phyloP scores from a whole-genome alignment of 2,797 vertebrate genomes.

The Chrysocyon brachyurus region DNA sequence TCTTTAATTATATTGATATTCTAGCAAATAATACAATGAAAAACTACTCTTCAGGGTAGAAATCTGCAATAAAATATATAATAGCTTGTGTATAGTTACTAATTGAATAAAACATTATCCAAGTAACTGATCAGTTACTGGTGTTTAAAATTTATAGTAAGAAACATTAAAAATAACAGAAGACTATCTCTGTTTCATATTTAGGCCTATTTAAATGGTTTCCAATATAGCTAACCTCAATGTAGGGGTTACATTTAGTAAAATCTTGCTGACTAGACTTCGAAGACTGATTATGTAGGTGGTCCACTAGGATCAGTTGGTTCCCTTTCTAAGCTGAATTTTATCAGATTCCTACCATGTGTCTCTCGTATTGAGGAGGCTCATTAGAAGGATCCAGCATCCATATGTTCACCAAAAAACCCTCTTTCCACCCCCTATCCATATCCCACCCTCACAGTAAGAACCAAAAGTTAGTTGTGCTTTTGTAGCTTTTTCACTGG shows the following conservation, averaged over 20 bases:
- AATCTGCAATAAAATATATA: slow-evolving; percentile 39
- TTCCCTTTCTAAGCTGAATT: background rate
- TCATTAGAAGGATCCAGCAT: background rate
- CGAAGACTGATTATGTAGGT: background rate
- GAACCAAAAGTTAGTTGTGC: background rate
- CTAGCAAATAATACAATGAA: slow-evolving; percentile 43
- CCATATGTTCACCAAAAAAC: background rate
- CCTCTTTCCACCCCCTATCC: background rate
- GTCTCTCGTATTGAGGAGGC: background rate
- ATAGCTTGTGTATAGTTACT: background rate
- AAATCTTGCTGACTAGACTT: background rate
- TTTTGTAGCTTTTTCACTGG: slow-evolving; percentile 87
- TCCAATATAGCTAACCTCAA: background rate
- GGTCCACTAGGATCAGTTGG: background rate
- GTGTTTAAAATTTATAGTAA: slow-evolving; percentile 67
- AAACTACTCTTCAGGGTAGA: background rate
- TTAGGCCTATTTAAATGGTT: slow-evolving; percentile 22
- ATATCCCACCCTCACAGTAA: background rate
- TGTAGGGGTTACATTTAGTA: background rate
- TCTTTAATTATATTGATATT: background rate
- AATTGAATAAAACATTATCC: slow-evolving; percentile 51
- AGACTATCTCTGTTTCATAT: background rate
- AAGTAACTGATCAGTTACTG: background rate
- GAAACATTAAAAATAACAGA: slow-evolving; percentile 59
- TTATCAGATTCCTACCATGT: fast-evolving